These are phyloP conservation scores for Pelagia noctiluca DNA, from an alignment of 30 jellyfish, hydroid and myxozoan genomes.

Conservation along the genomic window DNA sequence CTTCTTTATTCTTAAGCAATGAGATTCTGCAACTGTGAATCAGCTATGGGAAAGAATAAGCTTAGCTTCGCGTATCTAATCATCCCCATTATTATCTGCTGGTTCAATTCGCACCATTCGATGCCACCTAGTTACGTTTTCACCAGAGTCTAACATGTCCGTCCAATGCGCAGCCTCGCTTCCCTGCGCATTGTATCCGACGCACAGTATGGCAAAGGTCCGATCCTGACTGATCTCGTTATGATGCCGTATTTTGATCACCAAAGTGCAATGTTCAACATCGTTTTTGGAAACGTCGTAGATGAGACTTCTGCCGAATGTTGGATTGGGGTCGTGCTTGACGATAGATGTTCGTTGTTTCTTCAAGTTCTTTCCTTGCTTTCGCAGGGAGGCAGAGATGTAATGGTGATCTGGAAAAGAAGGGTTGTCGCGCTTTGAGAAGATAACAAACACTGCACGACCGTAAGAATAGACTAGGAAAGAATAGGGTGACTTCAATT, in stretches of 20 bases:
- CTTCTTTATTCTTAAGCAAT: too few species aligned
- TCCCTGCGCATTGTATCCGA: slow-evolving; percentile 91
- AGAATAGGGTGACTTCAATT: too few species aligned
- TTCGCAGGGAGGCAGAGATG: slow-evolving; percentile 84
- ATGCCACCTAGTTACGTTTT: slow-evolving; percentile 96
- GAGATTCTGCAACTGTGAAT: too few species aligned
- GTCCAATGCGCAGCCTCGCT: slow-evolving; percentile 97
- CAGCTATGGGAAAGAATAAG: too few species aligned
- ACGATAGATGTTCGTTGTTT: slow-evolving; percentile 93
- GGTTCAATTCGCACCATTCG: slow-evolving; percentile 96
- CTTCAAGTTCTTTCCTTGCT: slow-evolving; percentile 75
- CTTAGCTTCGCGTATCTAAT: too few species aligned
- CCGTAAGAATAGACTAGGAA: neutral
- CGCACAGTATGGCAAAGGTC: slow-evolving; percentile 91
- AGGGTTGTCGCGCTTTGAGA: neutral
- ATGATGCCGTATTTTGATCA: slow-evolving; percentile 93
- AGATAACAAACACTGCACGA: neutral
- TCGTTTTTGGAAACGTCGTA: slow-evolving; percentile 78
- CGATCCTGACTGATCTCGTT: slow-evolving; percentile 91
- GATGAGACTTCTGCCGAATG: slow-evolving; percentile 78
- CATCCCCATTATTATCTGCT: slow-evolving; percentile 61
- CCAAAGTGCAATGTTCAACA: slow-evolving; percentile 77
- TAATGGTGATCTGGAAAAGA: slow-evolving; percentile 90
- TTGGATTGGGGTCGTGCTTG: slow-evolving; percentile 98
- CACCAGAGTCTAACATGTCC: slow-evolving; percentile 88